These are phyloP conservation scores for Chelonia mydas DNA, from an alignment of 2,797 vertebrate species.

Conservation along the genomic window DNA sequence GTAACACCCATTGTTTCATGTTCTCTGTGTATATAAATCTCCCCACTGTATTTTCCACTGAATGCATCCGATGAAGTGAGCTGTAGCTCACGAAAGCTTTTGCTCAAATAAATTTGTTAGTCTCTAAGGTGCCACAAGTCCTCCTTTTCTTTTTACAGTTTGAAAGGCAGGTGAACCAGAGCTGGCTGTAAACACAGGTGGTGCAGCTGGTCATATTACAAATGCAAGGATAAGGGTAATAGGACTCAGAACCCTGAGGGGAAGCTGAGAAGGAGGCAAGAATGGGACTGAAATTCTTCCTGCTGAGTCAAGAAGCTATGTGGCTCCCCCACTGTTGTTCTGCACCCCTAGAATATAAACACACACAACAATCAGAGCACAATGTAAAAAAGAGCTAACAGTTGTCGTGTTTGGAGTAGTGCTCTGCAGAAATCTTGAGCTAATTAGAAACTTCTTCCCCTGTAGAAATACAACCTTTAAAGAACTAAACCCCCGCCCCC, in stretches of 20 bases:
- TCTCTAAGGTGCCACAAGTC: too few relatives aligned
- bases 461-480: fast-evolving
- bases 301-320: background rate
- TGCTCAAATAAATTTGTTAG: too few relatives aligned
- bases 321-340: background rate
- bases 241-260: background rate
- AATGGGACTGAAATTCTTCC: background rate
- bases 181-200: background rate
- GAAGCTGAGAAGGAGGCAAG: background rate
- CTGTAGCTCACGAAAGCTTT: too few relatives aligned
- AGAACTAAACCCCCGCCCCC: background rate
- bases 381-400: fast-evolving
- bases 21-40: too few relatives aligned
- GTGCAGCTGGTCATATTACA: background rate
- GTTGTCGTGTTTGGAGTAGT: background rate
- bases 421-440: background rate
- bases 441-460: background rate
- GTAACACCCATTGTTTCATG: too few relatives aligned
- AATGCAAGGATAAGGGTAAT: fast-evolving
- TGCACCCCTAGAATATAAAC: background rate
- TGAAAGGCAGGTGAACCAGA: background rate
- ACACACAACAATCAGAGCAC: background rate
- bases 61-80: too few relatives aligned
- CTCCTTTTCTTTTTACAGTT: background rate
- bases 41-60: too few relatives aligned